phyloP scores from a whole-genome alignment of 2,888 invertebrate species.

The Camptogramma bilineatum region DNA sequence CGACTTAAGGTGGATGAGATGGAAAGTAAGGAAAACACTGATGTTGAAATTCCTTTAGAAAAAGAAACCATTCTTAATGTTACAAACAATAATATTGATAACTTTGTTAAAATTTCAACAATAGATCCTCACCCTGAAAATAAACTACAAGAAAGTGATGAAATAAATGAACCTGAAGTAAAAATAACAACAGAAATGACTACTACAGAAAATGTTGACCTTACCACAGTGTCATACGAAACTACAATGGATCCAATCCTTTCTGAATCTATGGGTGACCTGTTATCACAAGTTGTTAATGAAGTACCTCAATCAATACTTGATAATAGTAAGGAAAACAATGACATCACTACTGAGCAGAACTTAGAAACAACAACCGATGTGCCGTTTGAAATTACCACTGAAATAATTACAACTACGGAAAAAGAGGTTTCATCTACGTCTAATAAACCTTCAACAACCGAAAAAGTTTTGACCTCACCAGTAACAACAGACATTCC shows the following conservation, averaged over 20 bases:
- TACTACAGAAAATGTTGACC: constrained; percentile 45
- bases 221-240: constrained; percentile 47
- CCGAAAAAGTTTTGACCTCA: constrained; percentile 36
- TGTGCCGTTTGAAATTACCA: constrained; percentile 34
- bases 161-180: constrained; percentile 28
- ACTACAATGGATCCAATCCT: constrained; percentile 73
- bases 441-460: constrained; percentile 19
- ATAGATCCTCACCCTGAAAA: constrained; percentile 65
- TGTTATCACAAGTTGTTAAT: constrained; percentile 80
- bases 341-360: background rate
- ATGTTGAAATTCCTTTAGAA: constrained; percentile 70
- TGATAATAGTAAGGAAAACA: constrained; percentile 33
- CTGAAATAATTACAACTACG: constrained; percentile 31
- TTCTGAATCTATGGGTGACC: constrained; percentile 78
- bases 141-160: constrained; percentile 35
- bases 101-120: constrained; percentile 75
- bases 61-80: constrained; percentile 40
- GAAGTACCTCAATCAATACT: constrained; percentile 60
- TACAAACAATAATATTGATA: constrained; percentile 54
- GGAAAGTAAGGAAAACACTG: constrained; percentile 78
- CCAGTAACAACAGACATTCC: constrained; percentile 13
- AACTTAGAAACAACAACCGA: constrained; percentile 47
- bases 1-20: constrained; percentile 59
- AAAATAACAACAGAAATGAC: constrained; percentile 43
- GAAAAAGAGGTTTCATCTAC: constrained; percentile 8